phyloP scores from a whole-genome alignment of 2,888 invertebrate species.

The Philonicus albiceps region DNA sequence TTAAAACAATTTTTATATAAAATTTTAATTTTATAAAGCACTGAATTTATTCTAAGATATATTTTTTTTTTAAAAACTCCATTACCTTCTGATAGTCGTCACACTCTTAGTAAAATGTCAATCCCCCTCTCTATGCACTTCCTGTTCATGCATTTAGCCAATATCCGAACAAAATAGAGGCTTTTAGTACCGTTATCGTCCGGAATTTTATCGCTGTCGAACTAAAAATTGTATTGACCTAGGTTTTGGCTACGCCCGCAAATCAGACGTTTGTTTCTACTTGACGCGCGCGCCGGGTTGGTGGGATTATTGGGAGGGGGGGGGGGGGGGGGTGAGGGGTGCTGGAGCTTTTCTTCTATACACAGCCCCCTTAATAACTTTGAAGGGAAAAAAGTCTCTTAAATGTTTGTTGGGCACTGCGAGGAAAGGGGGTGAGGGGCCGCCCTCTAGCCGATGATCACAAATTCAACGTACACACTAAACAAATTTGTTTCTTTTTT shows the following conservation, averaged over 20 bases:
- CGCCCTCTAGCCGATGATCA: too few relatives aligned
- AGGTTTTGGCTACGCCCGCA: slow-evolving; percentile 28
- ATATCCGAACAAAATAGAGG: neutral
- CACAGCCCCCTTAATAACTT: neutral
- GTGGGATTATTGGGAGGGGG: too few relatives aligned
- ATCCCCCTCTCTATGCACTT: neutral
- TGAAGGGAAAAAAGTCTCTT: neutral
- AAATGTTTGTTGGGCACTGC: too few relatives aligned
- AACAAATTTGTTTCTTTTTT: neutral
- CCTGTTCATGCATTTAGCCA: neutral
- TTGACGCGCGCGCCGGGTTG: slow-evolving; percentile 1
- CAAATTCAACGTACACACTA: neutral
- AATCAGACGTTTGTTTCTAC: neutral
- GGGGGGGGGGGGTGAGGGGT: too few relatives aligned
- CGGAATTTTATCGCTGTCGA: neutral
- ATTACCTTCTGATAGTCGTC: neutral
- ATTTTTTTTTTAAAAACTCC: too few relatives aligned
- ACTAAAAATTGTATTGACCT: slow-evolving; percentile 39
- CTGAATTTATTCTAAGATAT: too few relatives aligned
- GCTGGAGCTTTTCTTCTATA: slow-evolving; percentile 7
- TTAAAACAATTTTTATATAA: too few relatives aligned
- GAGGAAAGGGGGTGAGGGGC: too few relatives aligned
- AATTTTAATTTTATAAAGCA: too few relatives aligned
- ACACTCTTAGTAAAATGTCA: neutral
- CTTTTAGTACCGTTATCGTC: neutral